These are phyloP conservation scores for Trissolcus brochymenae DNA, from an alignment of 2,888 invertebrate species.

Conservation along the genomic window DNA sequence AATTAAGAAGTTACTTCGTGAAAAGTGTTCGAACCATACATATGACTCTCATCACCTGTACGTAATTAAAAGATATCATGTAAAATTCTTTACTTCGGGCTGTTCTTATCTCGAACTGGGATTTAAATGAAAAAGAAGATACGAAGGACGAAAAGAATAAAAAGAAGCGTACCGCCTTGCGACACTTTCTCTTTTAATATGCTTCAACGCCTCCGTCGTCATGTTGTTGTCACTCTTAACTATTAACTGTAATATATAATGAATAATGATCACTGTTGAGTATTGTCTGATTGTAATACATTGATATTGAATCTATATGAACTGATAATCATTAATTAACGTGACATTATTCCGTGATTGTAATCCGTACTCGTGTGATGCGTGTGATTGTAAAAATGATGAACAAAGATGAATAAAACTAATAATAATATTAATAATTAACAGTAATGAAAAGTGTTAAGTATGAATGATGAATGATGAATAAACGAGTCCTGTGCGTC, in stretches of 20 bases:
- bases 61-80: conserved; percentile 55
- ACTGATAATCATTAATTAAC: conserved; percentile 76
- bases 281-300: conserved; percentile 77
- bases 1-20: conserved; percentile 54
- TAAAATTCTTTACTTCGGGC: conserved; percentile 51
- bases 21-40: conserved; percentile 60
- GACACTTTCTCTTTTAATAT: conserved; percentile 65
- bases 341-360: conserved; percentile 69
- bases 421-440: conserved; percentile 26
- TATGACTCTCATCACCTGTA: conserved; percentile 58
- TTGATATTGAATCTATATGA: conserved; percentile 77
- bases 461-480: conserved; percentile 34
- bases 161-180: conserved; percentile 64
- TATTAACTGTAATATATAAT: conserved; percentile 75
- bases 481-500: conserved; percentile 73
- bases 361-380: conserved; percentile 69
- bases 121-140: conserved; percentile 28
- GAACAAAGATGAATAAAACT: conserved; percentile 39
- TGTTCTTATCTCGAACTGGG: conserved; percentile 41
- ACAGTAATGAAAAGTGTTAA: conserved; percentile 21
- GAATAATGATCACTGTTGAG: conserved; percentile 76
- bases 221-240: conserved; percentile 77
- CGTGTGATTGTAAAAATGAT: conserved; percentile 51
- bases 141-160: conserved; percentile 33
- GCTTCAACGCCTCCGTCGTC: conserved; percentile 77